Base-by-base conservation (phyloP, 2,888 invertebrate genomes). In the Brachynemurus nebulosus region DNA sequence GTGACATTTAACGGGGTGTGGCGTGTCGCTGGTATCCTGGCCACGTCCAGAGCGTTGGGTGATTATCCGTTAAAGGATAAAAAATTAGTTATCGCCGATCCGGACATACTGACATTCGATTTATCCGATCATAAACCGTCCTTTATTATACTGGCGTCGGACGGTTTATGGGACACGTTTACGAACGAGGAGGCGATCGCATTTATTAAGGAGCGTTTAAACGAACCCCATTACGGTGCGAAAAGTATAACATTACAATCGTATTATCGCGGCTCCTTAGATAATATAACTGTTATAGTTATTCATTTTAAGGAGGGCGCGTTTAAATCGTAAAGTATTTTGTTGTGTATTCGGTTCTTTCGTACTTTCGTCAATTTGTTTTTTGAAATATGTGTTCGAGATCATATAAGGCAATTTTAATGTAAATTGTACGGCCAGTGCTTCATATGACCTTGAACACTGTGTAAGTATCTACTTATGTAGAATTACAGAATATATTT, bases 131-230 rank as follows among this genome's bases (percentile, higher is more conserved):
- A 86, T 58, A 81, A 80, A 58, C 91, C 92, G 1, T 76, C 81
- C 69, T 96, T 96, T 65, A 66, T 95, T 53, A 80, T 96, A 48
- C 70, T 96, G 46, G 96, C 95, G 11, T 88, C 92, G 1, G 96
- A 96, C 69, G 96, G 96, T 2, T 71, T 96, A 23, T 96, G 95
- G 95, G 96, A 96, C 62, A 91, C 90, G 16, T 92, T 95, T 62
- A 74, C 82, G 35, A 95, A 95, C 64, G 92, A 95, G 61, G 95
- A 95, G 64, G 95, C 95, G 19, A 80, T 92, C 11, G 80, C 78
- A 53, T 93, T 83, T 62, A 80, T 93, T 43, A 85, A 83, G 64
- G 85, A 89, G 55, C 75, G 86, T 53, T 70, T 92, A 34, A 75
- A 83, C 57, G 91, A 92, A 65, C 77, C 86, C 4, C 83, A 88